Base-by-base conservation (phyloP, 2,888 invertebrate species). In the Epistrophella euchroma region DNA sequence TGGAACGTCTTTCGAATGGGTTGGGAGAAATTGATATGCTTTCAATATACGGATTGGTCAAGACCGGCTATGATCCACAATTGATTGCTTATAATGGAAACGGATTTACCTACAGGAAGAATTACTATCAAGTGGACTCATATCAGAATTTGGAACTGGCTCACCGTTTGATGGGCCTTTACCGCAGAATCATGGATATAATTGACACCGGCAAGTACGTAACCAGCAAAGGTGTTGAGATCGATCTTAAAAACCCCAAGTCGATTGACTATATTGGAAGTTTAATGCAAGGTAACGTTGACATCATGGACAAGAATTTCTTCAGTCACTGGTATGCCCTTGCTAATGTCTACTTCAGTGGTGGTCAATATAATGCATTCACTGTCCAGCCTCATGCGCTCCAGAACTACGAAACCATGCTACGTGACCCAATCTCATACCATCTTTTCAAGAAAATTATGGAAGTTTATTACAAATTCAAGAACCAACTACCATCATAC, bases 401-500 rank as follows among this genome's bases (percentile, higher is more conserved):
- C 88, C 95, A 96, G 90, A 94, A 95, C 89, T 94, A 94, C 89
- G 94, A 94, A 89, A 95, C 96, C 6, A 94, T 95, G 88, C 93
- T 95, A 87, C 95, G 96, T 88, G 96, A 96, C 90, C 96, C 96
- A 10, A 93, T 95, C 60, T 96, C 95, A 93, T 96, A 95, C 91
- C 94, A 94, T 89, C 92, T 96, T 73, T 95, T 95, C 90, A 95
- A 95, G 91, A 94, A 94, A 68, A 94, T 95, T 85, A 91, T 94
- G 28, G 91, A 93, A 47, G 92, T 95, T 66, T 95, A 95, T 93
- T 92, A 93, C 64, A 90, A 92, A 83, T 96, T 95, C 94, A 94
- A 95, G 88, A 89, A 93, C 83, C 91, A 93, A 58, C 92, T 96
- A 37, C 94, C 94, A 50, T 90, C 92, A 0, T 96, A 96, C 93